phyloP scores from a whole-genome alignment of 2,888 invertebrate genomes.

The Fissipunctia ypsillon region DNA sequence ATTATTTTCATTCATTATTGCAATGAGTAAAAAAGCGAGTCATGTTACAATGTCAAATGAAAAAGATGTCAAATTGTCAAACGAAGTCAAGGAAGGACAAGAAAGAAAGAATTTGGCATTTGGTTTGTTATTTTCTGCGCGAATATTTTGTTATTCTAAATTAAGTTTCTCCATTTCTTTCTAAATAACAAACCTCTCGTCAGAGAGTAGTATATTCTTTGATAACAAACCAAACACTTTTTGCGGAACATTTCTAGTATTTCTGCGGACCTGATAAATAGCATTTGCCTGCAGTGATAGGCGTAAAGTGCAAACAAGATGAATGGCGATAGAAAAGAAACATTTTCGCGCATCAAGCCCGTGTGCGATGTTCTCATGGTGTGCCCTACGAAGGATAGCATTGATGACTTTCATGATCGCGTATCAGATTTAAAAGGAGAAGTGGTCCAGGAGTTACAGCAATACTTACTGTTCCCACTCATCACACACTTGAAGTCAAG shows the following conservation, averaged over 20 bases:
- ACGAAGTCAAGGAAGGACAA: neutral
- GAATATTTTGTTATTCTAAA: conserved; percentile 21
- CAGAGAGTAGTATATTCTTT: no score
- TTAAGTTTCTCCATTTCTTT: conserved; percentile 5
- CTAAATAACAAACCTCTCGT: no score
- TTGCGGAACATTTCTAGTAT: neutral
- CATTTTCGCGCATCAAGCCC: conserved; percentile 87
- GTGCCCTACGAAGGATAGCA: conserved; percentile 82
- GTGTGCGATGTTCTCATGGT: conserved; percentile 89
- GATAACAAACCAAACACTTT: conserved; percentile 1
- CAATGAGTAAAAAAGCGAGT: conserved; percentile 15
- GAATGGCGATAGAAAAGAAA: conserved; percentile 80
- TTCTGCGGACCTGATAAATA: neutral
- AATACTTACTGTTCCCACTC: conserved; percentile 90
- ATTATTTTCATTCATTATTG: conserved; percentile 14
- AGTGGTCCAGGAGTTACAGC: conserved; percentile 87
- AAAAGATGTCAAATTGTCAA: conserved; percentile 9
- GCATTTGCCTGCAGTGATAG: conserved; percentile 14
- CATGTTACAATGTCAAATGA: conserved; percentile 28
- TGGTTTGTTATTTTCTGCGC: conserved; percentile 34
- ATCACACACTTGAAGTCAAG: conserved; percentile 81
- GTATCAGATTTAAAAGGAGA: conserved; percentile 81
- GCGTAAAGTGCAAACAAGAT: conserved; percentile 68
- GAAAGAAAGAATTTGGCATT: conserved; percentile 15
- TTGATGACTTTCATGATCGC: conserved; percentile 75